phyloP scores from a whole-genome alignment of 2,888 invertebrate genomes.

The Leptura quadrifasciata region DNA sequence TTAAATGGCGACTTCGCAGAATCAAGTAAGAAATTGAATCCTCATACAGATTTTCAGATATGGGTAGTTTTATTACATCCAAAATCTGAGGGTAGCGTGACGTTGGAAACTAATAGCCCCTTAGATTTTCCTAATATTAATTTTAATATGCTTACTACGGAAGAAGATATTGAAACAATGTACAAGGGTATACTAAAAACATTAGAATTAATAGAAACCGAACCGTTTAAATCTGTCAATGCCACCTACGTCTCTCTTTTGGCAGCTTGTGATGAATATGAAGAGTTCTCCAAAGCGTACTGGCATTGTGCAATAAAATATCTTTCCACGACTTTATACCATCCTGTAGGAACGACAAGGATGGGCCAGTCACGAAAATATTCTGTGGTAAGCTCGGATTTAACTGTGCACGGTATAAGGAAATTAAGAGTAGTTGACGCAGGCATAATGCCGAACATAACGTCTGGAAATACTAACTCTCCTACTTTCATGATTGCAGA shows the following conservation, averaged over 20 bases:
- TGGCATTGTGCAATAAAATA: slow-evolving; percentile 79
- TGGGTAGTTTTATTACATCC: slow-evolving; percentile 55
- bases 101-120: slow-evolving; percentile 59
- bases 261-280: slow-evolving; percentile 72
- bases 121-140: slow-evolving; percentile 62
- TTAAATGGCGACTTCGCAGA: not conserved
- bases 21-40: not conserved
- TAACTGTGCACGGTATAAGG: slow-evolving; percentile 77
- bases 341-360: slow-evolving; percentile 54
- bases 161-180: slow-evolving; percentile 27
- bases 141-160: slow-evolving; percentile 50
- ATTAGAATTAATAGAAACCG: slow-evolving; percentile 66
- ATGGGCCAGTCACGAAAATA: slow-evolving; percentile 51
- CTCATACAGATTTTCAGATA: slow-evolving; percentile 12
- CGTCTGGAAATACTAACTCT: slow-evolving; percentile 49
- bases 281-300: slow-evolving; percentile 78
- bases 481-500: slow-evolving; percentile 51
- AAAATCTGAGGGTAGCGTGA: slow-evolving; percentile 60
- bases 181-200: slow-evolving; percentile 11
- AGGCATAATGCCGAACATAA: slow-evolving; percentile 76
- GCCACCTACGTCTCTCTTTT: slow-evolving; percentile 18
- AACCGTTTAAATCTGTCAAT: slow-evolving; percentile 57
- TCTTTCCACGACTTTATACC: slow-evolving; percentile 40
- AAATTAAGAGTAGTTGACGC: slow-evolving; percentile 80
- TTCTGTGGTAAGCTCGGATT: slow-evolving; percentile 75